Conservation (phyloP, 2,888 invertebrate species). For the Thereva unica region DNA sequence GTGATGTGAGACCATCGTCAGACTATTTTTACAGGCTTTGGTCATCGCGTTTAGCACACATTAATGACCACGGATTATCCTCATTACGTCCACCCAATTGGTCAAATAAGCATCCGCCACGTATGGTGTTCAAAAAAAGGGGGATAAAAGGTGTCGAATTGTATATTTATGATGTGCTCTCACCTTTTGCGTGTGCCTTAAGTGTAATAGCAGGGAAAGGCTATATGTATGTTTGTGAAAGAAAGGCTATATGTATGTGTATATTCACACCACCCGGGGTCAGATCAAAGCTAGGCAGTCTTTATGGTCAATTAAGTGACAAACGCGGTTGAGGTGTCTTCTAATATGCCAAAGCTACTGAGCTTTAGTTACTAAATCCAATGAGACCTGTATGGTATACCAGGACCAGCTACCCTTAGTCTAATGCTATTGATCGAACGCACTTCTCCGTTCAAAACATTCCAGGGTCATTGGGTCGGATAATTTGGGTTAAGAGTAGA, state of each 20-base stretch:
- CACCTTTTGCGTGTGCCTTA: background rate
- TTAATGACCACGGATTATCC: slow-evolving; percentile 39
- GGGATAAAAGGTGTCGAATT: slow-evolving; percentile 7
- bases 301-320: slow-evolving; percentile 33
- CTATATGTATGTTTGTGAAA: slow-evolving; percentile 2
- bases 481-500: slow-evolving; percentile 37
- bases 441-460: slow-evolving; percentile 29
- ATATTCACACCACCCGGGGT: slow-evolving; percentile 1
- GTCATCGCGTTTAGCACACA: slow-evolving; percentile 12
- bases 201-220: slow-evolving; percentile 7
- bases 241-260: slow-evolving; percentile 13
- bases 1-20: background rate
- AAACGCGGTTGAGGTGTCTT: slow-evolving; percentile 23
- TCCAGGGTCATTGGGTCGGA: slow-evolving; percentile 38
- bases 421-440: slow-evolving; percentile 36
- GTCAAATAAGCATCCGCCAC: slow-evolving; percentile 36
- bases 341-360: background rate
- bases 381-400: slow-evolving; percentile 14
- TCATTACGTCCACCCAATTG: slow-evolving; percentile 39
- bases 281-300: slow-evolving; percentile 34
- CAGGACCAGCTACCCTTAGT: slow-evolving; percentile 35
- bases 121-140: background rate
- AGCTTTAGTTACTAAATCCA: slow-evolving; percentile 2
- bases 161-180: background rate
- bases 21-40: slow-evolving; percentile 4